A percentile compares a stretch with the other conserved stretches of the same genome.
phyloP scores from a whole-genome alignment of 2,113 vertebrate genomes.

The Actenoides hombroni region DNA sequence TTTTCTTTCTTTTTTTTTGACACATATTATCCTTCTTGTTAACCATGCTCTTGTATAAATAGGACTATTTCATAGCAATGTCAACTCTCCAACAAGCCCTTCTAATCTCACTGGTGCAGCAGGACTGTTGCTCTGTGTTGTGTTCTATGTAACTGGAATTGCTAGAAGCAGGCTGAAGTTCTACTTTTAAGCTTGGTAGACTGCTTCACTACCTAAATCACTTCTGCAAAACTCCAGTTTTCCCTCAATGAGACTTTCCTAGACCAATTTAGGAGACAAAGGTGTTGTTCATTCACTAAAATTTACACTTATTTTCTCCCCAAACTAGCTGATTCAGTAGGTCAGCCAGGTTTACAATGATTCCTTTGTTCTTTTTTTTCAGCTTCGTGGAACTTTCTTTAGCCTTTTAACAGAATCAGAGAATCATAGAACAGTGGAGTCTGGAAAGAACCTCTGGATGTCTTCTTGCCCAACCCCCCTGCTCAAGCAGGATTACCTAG shows the following conservation, averaged over 20 bases:
- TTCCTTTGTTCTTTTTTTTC: neutral
- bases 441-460: neutral
- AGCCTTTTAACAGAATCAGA: neutral
- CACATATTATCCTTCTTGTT: neutral
- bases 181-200: neutral
- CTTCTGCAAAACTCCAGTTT: neutral
- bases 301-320: neutral
- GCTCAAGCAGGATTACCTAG: neutral
- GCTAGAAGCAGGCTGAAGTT: neutral
- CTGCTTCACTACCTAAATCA: neutral
- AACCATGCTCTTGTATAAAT: neutral
- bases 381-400: neutral
- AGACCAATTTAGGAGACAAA: neutral
- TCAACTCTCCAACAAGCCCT: neutral
- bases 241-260: neutral
- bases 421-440: neutral
- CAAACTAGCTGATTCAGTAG: neutral
- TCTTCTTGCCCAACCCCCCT: fast-evolving
- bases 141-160: neutral
- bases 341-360: neutral
- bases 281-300: neutral
- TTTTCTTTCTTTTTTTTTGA: neutral
- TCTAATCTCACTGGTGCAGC: neutral
- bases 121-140: neutral
- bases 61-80: neutral